Base-by-base conservation (phyloP, 2,888 invertebrate species). In the Eudiplozoon nipponicum region DNA sequence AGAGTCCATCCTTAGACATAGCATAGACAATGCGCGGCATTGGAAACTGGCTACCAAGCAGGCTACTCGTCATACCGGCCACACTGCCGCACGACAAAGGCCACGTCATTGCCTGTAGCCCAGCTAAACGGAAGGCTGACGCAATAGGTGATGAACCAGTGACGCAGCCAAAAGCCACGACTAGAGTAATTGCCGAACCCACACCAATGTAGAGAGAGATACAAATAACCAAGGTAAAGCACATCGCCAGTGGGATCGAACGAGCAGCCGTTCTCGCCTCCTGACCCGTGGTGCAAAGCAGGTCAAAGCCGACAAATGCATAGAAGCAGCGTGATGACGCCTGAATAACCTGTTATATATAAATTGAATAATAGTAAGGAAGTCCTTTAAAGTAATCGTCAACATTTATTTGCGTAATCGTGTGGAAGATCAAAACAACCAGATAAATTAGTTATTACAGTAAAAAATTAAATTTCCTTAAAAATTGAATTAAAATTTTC, bases 261-360 rank as follows among this genome's bases (percentile, higher is more conserved):
- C 70, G 57, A 28, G 76, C 75, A 1, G 84, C 80, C 59, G 76
- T 77, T 49, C 71, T 71, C 1, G 81, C 77, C 59, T 86, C 84
- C 57, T 80, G 80, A 5, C 81, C 81, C 2, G 51, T 49, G 1
- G 80, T 81, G 1, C 81, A 81, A 49, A 86, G 78, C 50, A 78
- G 78, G 59, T 86, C 84, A 55, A 84, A 80, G 9, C 81, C 81
- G 50, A 81, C 78, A 62, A 84, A 86, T 31, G 80, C 80, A 60
- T 81, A 84, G 64, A 84, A 81, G 56, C 84, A 78, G 4, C 78
- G 78, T 3, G 81, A 81, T 1, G 84, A 81, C 9, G 81, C 84
- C 19, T 73, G 73, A 52, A 84, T 71, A 3, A 81, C 77, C 11
- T 31, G 13, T n/a, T n/a, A n/a, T n/a, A n/a, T n/a, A n/a, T n/a